These are phyloP conservation scores for Lasiommata megera DNA, from an alignment of 2,888 invertebrate species.

Conservation along the genomic window DNA sequence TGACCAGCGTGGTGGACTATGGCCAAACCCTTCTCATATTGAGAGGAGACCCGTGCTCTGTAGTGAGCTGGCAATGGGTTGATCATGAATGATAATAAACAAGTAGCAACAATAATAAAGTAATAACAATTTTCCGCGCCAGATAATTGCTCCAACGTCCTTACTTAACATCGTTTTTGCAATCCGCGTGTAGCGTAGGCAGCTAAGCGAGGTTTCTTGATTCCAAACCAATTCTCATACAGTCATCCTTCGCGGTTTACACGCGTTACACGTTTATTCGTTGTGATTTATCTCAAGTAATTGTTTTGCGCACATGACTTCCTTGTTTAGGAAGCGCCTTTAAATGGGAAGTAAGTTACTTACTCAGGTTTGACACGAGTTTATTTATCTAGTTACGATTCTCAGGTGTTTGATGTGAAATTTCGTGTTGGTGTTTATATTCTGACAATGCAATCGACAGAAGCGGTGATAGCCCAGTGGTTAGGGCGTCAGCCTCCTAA, in stretches of 20 bases:
- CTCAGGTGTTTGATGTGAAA: too few species aligned
- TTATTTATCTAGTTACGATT: too few species aligned
- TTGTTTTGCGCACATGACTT: conserved; percentile 10
- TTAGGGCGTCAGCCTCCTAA: too few species aligned
- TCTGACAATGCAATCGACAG: too few species aligned
- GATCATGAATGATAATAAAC: background rate
- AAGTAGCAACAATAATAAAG: background rate
- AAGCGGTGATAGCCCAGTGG: too few species aligned
- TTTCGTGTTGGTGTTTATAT: too few species aligned
- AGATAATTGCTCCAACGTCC: conserved; percentile 23
- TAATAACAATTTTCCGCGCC: conserved; percentile 22
- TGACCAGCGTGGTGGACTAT: too few species aligned
- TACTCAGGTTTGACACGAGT: background rate
- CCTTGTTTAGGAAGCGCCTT: conserved; percentile 2
- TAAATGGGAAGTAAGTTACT: conserved; percentile 33
- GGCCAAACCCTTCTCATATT: too few species aligned
- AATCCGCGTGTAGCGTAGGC: conserved; percentile 20
- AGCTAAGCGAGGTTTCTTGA: conserved; percentile 7
- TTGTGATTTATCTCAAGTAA: background rate
- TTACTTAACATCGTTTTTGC: conserved; percentile 22
- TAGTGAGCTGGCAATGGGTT: too few species aligned
- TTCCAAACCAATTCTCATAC: conserved; percentile 16
- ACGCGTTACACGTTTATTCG: conserved; percentile 16
- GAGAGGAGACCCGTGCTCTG: too few species aligned
- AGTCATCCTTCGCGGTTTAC: conserved; percentile 19